Conservation (phyloP, 2,797 vertebrate species). For the Austrolebias charrua region DNA sequence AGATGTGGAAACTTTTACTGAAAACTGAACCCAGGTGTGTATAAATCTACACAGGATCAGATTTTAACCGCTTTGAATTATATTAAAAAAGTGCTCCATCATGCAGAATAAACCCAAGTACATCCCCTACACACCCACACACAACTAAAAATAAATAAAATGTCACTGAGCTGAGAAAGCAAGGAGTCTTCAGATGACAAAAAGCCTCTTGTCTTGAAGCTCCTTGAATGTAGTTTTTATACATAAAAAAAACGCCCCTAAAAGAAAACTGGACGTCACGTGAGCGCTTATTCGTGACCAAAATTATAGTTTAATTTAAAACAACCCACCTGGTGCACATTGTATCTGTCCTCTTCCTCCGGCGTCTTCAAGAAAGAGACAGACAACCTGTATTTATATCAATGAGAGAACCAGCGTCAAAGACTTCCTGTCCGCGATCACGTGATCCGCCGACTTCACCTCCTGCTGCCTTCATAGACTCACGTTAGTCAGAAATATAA, state of each 20-base stretch:
- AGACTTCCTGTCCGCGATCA: slow-evolving; percentile 25
- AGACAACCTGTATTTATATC: too few species aligned
- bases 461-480: slow-evolving; percentile 30
- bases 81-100: background rate
- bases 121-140: too few species aligned
- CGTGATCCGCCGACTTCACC: slow-evolving; percentile 29
- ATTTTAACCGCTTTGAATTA: background rate
- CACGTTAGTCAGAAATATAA: background rate
- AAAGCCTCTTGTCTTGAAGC: background rate
- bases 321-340: slow-evolving; percentile 68
- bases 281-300: accelerated
- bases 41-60: background rate
- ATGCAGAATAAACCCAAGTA: background rate
- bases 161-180: background rate
- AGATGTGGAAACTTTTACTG: background rate
- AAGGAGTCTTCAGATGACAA: background rate
- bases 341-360: slow-evolving; percentile 4
- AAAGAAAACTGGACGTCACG: background rate
- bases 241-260: background rate
- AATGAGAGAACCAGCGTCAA: too few species aligned
- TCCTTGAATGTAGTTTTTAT: background rate
- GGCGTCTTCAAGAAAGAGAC: slow-evolving; percentile 26
- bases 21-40: slow-evolving; percentile 16
- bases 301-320: background rate
- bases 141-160: too few species aligned